Evolutionary conservation across 2,113 vertebrate genomes (phyloP).

Genomic region (Cyanoderma ruficeps): DNA sequence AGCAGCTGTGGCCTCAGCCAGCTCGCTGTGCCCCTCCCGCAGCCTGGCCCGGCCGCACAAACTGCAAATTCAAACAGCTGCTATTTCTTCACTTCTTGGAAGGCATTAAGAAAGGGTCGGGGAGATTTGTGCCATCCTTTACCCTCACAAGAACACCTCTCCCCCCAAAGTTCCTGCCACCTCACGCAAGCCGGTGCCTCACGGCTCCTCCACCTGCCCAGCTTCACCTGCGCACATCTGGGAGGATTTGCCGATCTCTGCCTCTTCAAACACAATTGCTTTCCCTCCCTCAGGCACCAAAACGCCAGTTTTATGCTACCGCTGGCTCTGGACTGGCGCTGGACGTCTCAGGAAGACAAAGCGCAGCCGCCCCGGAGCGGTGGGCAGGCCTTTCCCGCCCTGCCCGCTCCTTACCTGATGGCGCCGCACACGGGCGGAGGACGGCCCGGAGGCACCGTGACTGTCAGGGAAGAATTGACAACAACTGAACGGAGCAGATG

Average conservation of each 20-base stretch:
- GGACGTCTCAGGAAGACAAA: background rate
- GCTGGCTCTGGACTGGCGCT: accelerated
- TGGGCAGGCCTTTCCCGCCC: background rate
- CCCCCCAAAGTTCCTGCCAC: background rate
- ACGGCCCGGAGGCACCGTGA: accelerated
- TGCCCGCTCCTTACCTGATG: accelerated
- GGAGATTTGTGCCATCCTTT: background rate
- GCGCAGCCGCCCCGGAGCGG: no score
- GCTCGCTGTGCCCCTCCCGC: background rate
- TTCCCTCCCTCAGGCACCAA: background rate
- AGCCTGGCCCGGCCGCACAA: background rate
- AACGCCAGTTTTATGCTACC: accelerated
- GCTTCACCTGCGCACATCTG: accelerated
- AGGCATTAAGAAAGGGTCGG: accelerated
- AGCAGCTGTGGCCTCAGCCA: accelerated
- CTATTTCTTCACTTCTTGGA: background rate
- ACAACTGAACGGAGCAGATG: accelerated
- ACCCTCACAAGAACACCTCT: background rate
- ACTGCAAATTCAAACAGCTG: accelerated
- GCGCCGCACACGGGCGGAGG: background rate
- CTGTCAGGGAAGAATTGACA: background rate
- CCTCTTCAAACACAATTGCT: accelerated
- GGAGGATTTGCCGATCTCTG: background rate
- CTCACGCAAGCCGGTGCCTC: accelerated
- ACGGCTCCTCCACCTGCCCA: background rate